Conservation (phyloP, 2,888 invertebrate genomes). For the Oxytorus armatus region DNA sequence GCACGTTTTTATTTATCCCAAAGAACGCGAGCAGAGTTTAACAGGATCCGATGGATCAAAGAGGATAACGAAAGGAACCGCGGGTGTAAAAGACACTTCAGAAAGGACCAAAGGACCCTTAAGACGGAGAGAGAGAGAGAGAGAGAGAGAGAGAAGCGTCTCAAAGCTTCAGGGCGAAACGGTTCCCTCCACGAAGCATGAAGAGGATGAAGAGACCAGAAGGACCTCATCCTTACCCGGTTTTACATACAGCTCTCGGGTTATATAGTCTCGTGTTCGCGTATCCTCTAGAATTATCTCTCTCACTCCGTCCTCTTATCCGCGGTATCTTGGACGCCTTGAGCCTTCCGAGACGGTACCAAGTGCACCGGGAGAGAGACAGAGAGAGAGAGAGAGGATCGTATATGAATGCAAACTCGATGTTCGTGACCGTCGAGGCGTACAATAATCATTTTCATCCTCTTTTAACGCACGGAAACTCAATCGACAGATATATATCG, state of each 20-base stretch:
- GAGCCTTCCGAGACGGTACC: conserved; percentile 17
- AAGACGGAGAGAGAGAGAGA: background rate
- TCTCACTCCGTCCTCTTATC: conserved; percentile 2
- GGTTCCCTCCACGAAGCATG: conserved; percentile 19
- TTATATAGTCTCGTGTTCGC: conserved; percentile 41
- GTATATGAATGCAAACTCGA: conserved; percentile 44
- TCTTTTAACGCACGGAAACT: background rate
- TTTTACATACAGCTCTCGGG: background rate
- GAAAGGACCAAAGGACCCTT: background rate
- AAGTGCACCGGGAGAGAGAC: too few species aligned
- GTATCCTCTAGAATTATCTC: conserved; percentile 49
- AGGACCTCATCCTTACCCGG: conserved; percentile 6
- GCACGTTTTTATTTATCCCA: conserved; percentile 4
- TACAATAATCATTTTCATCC: conserved; percentile 37
- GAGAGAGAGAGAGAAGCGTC: conserved; percentile 9
- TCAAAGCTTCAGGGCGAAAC: conserved; percentile 6
- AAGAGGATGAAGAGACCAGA: conserved; percentile 1
- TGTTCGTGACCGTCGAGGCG: background rate
- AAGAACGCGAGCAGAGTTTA: conserved; percentile 5
- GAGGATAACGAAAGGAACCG: conserved; percentile 33
- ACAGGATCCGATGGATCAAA: conserved; percentile 28
- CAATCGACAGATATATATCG: background rate
- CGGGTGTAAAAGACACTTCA: conserved; percentile 12
- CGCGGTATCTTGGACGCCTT: conserved; percentile 12
- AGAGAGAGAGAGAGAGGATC: background rate